Conservation (phyloP, 2,113 vertebrate species). For the Accipiter cooperii region DNA sequence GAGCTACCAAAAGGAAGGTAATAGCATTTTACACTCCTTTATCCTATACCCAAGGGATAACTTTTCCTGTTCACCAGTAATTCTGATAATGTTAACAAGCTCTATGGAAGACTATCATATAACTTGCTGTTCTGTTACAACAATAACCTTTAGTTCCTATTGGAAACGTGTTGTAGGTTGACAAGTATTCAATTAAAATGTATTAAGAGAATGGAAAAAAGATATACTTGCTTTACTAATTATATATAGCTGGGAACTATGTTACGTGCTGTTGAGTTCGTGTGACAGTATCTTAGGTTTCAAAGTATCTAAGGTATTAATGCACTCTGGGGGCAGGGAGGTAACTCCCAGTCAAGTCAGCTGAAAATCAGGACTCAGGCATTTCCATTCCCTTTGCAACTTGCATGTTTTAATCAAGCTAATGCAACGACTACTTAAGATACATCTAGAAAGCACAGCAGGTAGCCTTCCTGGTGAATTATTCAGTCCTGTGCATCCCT, state of each 20-base stretch:
- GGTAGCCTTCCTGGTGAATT: not conserved
- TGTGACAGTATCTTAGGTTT: not conserved
- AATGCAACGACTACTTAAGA: not conserved
- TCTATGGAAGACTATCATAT: not conserved
- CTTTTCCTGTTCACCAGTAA: not conserved
- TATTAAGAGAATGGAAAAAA: not conserved
- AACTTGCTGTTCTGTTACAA: not conserved
- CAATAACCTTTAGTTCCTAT: not conserved
- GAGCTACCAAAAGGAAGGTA: not conserved
- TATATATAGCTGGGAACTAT: not conserved
- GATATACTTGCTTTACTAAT: not conserved
- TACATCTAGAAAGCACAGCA: not conserved
- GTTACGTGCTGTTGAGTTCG: not conserved
- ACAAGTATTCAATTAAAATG: not conserved
- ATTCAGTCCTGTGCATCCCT: not conserved
- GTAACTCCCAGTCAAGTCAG: conserved; percentile 7
- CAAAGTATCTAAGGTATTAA: not conserved
- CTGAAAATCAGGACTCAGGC: not conserved
- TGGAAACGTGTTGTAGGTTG: not conserved
- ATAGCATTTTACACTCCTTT: not conserved
- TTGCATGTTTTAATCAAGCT: conserved; percentile 1
- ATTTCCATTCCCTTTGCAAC: conserved; percentile 27
- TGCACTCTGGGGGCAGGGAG: not conserved
- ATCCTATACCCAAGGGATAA: not conserved
- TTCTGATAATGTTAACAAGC: conserved; percentile 17